A percentile compares a stretch with the other conserved stretches of the same genome.
Evolutionary conservation across 2,113 vertebrate species (phyloP).

Genomic region (Chlorocebus sabaeus): DNA sequence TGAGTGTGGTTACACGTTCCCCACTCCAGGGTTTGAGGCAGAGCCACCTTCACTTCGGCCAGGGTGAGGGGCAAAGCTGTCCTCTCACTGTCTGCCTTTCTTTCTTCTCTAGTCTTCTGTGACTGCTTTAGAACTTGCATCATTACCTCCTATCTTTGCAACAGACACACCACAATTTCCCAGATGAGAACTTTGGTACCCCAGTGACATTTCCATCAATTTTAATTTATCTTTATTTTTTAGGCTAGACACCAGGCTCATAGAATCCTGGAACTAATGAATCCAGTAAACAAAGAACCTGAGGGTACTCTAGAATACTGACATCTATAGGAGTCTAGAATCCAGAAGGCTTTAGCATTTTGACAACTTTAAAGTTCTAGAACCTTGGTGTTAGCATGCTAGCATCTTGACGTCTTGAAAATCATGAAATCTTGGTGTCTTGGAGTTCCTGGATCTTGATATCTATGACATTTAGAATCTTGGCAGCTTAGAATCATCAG

Average conservation of each 20-base stretch:
- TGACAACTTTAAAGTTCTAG: neutral
- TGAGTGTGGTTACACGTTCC: neutral
- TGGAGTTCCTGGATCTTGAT: neutral
- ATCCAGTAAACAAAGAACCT: conserved; percentile 19
- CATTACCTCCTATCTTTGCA: neutral
- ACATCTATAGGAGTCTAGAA: neutral
- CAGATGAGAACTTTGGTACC: neutral
- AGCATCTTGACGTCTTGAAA: neutral
- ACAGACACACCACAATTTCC: neutral
- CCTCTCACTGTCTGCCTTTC: neutral
- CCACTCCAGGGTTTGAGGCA: neutral
- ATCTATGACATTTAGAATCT: neutral
- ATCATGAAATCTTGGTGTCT: neutral
- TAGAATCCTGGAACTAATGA: neutral
- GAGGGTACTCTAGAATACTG: neutral
- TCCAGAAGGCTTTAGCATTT: neutral
- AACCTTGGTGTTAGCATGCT: neutral
- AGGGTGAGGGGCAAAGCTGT: neutral
- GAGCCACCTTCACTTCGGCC: neutral
- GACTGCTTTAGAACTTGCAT: neutral
- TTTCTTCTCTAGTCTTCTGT: neutral
- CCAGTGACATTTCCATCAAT: neutral
- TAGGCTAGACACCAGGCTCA: neutral
- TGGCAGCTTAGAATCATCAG: neutral
- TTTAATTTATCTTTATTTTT: conserved; percentile 21